Percentiles rank a stretch among this genome's conserved stretches.
Evolutionary conservation across 2,113 vertebrate genomes (phyloP).

Genomic region (Dicrurus megarhynchus): DNA sequence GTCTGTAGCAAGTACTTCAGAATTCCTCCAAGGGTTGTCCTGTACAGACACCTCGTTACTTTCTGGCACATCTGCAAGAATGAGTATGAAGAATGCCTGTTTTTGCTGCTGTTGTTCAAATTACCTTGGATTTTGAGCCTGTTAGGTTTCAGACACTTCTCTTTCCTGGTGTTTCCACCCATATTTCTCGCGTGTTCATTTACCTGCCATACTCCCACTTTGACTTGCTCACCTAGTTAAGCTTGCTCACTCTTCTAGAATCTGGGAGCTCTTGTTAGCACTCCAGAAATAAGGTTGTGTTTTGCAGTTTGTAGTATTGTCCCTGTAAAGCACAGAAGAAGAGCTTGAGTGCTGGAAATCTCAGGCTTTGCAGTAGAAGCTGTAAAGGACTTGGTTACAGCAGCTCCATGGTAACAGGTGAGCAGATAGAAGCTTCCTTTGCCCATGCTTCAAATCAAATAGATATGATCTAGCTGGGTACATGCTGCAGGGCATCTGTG

Average conservation of each 20-base stretch:
- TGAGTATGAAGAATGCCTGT: neutral
- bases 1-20: neutral
- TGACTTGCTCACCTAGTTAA: neutral
- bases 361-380: neutral
- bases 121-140: neutral
- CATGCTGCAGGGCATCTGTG: neutral
- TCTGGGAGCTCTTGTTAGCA: neutral
- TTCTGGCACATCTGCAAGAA: neutral
- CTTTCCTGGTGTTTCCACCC: neutral
- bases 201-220: neutral
- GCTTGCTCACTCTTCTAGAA: neutral
- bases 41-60: neutral
- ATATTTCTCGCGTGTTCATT: neutral
- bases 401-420: neutral
- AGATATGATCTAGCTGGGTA: neutral
- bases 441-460: neutral
- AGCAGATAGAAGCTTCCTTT: neutral
- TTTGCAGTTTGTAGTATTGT: neutral
- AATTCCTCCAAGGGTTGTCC: neutral
- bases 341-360: neutral
- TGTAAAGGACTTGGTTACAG: neutral
- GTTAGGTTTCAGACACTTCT: neutral
- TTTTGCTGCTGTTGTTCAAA: neutral
- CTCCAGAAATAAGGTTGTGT: neutral
- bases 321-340: neutral